Evolutionary conservation across 1,140 invertebrate genomes (phyloP), one percentile per base, ranked within the genome.

Genomic region (Venustaconcha ellipsiformis): DNA sequence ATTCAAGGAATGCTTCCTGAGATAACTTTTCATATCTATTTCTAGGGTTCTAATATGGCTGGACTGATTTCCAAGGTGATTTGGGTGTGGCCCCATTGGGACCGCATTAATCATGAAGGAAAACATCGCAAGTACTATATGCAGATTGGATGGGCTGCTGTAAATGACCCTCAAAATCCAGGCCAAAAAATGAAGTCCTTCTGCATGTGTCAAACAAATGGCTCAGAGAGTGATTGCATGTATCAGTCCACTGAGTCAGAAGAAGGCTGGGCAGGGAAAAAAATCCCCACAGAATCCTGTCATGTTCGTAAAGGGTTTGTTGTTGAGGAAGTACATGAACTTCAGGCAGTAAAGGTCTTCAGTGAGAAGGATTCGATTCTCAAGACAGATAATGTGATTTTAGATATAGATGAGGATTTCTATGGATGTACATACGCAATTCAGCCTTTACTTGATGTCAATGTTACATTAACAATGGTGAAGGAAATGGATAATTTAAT

Each of bases 391-490:
- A 77, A 76, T 55, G 60, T 87, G 15, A 72, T 88, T 26, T 70
- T 86, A 5, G 85, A 88, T 68, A 86, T 88, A 65, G 86, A 88
- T 70, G 86, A 88, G 71, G 86, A 88, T 76, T 86, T 73, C 71
- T 86, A 82, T 57, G 85, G 84, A 2, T 86, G 82, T 62, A 82
- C 80, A 65, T 73, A 78, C 48, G 83, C 77, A 14, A 72, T 78
- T n/a, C 68, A 73, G 14, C 66, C 78, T 18, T 70, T 88, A 15
- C 37, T 80, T 2, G 68, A 80, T 23, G 26, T 78, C 13, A 78
- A 76, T 15, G 48, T 79, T 17, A 69, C 65, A 18, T 68, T 67
- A 57, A 59, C 62, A 14, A 67, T 37, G 20, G 30, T 85, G 15
- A 20, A 70, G 13, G 26, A 58, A 15, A 64, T 83, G 18, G 66